A percentile compares a stretch with the other conserved stretches of the same genome.
These are phyloP conservation scores for Dioctria linearis DNA, from an alignment of 2,888 invertebrate species.

Conservation along the genomic window DNA sequence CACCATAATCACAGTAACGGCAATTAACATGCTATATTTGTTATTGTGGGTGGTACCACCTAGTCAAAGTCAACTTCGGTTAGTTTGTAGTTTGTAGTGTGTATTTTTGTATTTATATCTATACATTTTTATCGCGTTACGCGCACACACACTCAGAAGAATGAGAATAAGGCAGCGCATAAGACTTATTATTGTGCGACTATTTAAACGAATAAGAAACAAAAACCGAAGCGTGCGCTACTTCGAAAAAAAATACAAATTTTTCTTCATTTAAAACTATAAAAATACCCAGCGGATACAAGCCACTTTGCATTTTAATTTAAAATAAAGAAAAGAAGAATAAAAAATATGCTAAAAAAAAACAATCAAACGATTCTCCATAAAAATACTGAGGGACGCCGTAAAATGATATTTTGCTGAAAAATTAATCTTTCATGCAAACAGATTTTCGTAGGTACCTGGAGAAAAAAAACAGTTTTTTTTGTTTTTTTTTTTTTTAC, in stretches of 20 bases:
- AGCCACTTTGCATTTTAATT: slow-evolving; percentile 28
- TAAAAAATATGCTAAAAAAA: background rate
- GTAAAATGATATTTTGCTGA: too few species aligned
- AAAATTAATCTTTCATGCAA: too few species aligned
- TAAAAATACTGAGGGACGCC: background rate
- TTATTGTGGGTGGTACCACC: too few species aligned
- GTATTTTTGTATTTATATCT: too few species aligned
- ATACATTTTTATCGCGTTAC: too few species aligned
- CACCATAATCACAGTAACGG: slow-evolving; percentile 20
- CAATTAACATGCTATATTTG: slow-evolving; percentile 24
- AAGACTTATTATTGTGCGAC: background rate
- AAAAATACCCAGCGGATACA: slow-evolving; percentile 42
- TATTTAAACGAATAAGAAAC: background rate
- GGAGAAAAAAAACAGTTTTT: too few species aligned
- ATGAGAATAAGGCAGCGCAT: too few species aligned
- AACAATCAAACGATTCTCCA: slow-evolving; percentile 17
- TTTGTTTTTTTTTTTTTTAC: too few species aligned
- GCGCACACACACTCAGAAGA: too few species aligned
- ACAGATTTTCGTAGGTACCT: too few species aligned
- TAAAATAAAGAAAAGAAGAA: slow-evolving; percentile 8
- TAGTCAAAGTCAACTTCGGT: too few species aligned
- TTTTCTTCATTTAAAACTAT: slow-evolving; percentile 4
- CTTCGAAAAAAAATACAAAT: background rate
- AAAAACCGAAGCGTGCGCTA: background rate
- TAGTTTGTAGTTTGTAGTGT: too few species aligned